phyloP scores from a whole-genome alignment of 2,888 invertebrate genomes.

The Punctoribates punctum region DNA sequence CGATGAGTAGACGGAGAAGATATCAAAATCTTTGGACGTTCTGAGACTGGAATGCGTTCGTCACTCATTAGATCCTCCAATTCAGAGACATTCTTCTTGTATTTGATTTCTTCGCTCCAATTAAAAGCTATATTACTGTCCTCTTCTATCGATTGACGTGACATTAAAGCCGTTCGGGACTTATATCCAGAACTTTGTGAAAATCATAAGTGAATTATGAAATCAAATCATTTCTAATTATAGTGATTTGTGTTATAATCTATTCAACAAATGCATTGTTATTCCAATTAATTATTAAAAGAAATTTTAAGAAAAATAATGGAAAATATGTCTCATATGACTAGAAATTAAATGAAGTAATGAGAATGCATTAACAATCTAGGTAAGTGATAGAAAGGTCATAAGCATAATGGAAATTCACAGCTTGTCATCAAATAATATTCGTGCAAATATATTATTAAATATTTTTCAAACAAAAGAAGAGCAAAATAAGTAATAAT shows the following conservation, averaged over 20 bases:
- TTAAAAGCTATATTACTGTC: neutral
- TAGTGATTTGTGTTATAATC: neutral
- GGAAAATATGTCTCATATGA: too few relatives aligned
- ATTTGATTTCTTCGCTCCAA: slow-evolving; percentile 9
- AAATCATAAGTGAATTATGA: neutral
- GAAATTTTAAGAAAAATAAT: too few relatives aligned
- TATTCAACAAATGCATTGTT: neutral
- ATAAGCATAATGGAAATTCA: too few relatives aligned
- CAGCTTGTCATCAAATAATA: too few relatives aligned
- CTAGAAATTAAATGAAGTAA: too few relatives aligned
- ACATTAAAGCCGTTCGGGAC: neutral
- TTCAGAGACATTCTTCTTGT: neutral
- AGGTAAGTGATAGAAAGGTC: too few relatives aligned
- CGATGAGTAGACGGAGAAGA: slow-evolving; percentile 30
- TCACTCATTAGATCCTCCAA: neutral
- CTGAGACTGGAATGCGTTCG: neutral
- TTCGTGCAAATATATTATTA: too few relatives aligned
- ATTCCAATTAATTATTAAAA: neutral
- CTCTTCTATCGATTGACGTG: slow-evolving; percentile 14
- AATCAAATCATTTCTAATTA: neutral
- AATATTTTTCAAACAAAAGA: too few relatives aligned
- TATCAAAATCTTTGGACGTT: slow-evolving; percentile 23
- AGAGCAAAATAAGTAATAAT: too few relatives aligned
- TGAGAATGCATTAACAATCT: too few relatives aligned
- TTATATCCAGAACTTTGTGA: slow-evolving; percentile 29